These are phyloP conservation scores for Drosophila tristis DNA, from an alignment of 1,140 invertebrate genomes.

Conservation along the genomic window DNA sequence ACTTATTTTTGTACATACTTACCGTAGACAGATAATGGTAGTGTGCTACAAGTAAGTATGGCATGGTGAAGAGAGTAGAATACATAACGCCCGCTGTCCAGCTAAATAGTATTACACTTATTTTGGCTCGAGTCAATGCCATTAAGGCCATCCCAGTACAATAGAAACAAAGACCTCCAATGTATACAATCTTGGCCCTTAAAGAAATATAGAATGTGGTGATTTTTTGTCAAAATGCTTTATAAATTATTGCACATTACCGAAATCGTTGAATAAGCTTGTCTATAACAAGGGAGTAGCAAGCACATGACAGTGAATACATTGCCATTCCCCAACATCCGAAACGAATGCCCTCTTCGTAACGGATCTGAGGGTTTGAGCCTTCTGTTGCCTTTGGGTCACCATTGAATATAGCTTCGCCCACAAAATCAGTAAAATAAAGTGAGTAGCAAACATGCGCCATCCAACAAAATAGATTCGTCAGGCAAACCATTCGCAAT, in stretches of 20 bases:
- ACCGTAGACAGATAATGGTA: slow-evolving; percentile 95
- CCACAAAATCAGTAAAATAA: slow-evolving; percentile 99
- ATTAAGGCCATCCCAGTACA: slow-evolving; percentile 95
- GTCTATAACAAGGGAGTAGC: slow-evolving; percentile 96
- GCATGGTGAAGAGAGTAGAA: slow-evolving; percentile 98
- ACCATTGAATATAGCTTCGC: slow-evolving; percentile 96
- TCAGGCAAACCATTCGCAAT: slow-evolving; percentile 94
- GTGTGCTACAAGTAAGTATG: slow-evolving; percentile 95
- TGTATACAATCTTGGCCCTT: slow-evolving; percentile 94
- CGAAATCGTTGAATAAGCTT: slow-evolving; percentile 92
- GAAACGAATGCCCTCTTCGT: slow-evolving; percentile 96
- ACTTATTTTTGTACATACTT: slow-evolving; percentile 74
- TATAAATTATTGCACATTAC: slow-evolving; percentile 84
- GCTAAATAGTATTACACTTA: slow-evolving; percentile 94
- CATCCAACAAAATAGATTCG: slow-evolving; percentile 99
- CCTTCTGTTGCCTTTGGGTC: slow-evolving; percentile 92
- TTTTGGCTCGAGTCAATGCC: slow-evolving; percentile 90
- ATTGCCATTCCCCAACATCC: slow-evolving; percentile 98
- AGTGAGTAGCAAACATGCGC: slow-evolving; percentile 98
- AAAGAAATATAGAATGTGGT: slow-evolving; percentile 4
- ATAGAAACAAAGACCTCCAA: slow-evolving; percentile 95
- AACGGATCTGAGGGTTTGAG: slow-evolving; percentile 87
- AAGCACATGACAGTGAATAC: slow-evolving; percentile 97
- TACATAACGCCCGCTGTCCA: slow-evolving; percentile 98
- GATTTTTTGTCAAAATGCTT: neutral